Evolutionary conservation across 2,113 vertebrate species (phyloP).

Genomic region (Pristiophorus japonicus): DNA sequence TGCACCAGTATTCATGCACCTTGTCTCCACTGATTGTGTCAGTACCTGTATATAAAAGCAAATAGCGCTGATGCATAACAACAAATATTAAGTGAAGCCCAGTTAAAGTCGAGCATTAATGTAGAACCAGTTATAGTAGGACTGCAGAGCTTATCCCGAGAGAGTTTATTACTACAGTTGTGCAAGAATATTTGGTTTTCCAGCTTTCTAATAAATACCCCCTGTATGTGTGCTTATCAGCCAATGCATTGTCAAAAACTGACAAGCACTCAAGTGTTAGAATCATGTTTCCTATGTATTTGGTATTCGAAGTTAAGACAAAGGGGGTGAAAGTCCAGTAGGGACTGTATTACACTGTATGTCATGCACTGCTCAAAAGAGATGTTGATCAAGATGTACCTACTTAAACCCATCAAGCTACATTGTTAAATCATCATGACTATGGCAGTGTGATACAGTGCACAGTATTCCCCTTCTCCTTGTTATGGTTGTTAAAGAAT

Average conservation of each 20-base stretch:
- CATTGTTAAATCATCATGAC: neutral
- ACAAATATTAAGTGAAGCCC: neutral
- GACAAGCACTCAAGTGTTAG: neutral
- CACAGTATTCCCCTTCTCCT: neutral
- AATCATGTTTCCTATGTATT: conserved; percentile 18
- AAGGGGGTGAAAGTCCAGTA: neutral
- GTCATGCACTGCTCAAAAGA: neutral
- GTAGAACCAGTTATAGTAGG: neutral
- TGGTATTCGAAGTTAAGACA: neutral
- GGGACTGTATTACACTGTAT: neutral
- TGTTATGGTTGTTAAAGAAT: neutral
- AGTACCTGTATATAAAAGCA: no score
- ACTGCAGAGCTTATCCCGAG: neutral
- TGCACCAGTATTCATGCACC: no score
- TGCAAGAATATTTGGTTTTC: neutral
- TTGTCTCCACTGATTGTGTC: no score
- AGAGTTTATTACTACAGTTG: neutral
- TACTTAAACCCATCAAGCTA: neutral
- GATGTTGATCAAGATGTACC: neutral
- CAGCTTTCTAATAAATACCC: neutral
- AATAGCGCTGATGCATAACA: neutral
- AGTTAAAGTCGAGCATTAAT: neutral
- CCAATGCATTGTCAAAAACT: neutral
- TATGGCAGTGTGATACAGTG: neutral
- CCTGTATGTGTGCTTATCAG: neutral